phyloP scores from a whole-genome alignment of 1,140 invertebrate genomes.

The Aphidius gifuensis region DNA sequence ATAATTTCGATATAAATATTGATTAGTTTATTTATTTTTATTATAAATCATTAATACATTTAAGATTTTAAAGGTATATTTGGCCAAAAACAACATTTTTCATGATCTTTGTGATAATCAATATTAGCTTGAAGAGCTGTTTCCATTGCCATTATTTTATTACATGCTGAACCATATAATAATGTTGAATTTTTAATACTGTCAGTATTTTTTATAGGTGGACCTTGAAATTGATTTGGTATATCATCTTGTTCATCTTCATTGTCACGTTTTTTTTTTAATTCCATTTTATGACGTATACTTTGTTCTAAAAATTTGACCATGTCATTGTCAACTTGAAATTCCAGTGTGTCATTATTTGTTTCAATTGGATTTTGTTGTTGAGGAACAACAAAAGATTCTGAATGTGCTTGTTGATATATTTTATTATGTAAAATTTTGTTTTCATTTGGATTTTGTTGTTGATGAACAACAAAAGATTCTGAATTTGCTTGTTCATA shows the following conservation, averaged over 20 bases:
- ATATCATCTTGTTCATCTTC: slow-evolving; percentile 36
- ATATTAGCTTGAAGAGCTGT: slow-evolving; percentile 66
- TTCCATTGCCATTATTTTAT: slow-evolving; percentile 73
- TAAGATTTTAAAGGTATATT: slow-evolving; percentile 65
- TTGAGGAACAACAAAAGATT: background rate
- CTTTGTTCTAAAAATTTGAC: slow-evolving; percentile 64
- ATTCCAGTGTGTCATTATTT: slow-evolving; percentile 46
- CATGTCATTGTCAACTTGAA: slow-evolving; percentile 65
- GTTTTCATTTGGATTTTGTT: slow-evolving; percentile 53
- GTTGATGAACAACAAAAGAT: too few relatives aligned
- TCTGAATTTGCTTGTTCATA: slow-evolving; percentile 28
- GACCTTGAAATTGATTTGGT: slow-evolving; percentile 13
- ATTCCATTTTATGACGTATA: slow-evolving; percentile 57
- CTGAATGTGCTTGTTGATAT: slow-evolving; percentile 31
- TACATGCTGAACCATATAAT: slow-evolving; percentile 61
- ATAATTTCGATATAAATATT: too few relatives aligned
- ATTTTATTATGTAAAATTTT: slow-evolving; percentile 55
- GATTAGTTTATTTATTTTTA: too few relatives aligned
- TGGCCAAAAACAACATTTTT: slow-evolving; percentile 69
- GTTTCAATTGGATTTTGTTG: slow-evolving; percentile 26
- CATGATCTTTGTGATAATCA: slow-evolving; percentile 62
- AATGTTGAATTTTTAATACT: slow-evolving; percentile 49
- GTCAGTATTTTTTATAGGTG: slow-evolving; percentile 34
- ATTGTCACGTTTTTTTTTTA: slow-evolving; percentile 40
- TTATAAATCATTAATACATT: background rate